Evolutionary conservation across 2,888 invertebrate genomes (phyloP), one percentile per base, ranked within the genome.

Genomic region (Drosophila antonietae): DNA sequence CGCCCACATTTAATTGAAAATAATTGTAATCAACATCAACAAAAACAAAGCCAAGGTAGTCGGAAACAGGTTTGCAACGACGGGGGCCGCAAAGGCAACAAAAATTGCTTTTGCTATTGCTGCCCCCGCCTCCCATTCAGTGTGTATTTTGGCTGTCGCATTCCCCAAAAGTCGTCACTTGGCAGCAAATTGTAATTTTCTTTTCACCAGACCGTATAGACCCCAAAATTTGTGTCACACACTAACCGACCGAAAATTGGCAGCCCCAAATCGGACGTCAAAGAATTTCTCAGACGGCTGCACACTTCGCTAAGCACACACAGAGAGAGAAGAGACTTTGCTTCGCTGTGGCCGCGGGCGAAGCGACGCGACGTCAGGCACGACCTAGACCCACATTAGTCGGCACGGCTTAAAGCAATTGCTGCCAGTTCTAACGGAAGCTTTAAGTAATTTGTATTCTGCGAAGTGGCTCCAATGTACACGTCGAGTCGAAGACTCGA

Each of bases 1-100:
- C 58, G 58, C 65, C 63, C 63, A 37, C 66, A 76, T 61, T 69
- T 64, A 76, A 78, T 82, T 82, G 68, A 84, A 78, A 76, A 83
- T 83, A 78, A 74, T 80, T 83, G 85, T 83, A 73, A 88, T 83
- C 83, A 77, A 77, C 88, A 70, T 57, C 57, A 70, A 78, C 78
- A 70, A 65, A 77, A 88, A 83, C 76, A 88, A 85, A 85, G 81
- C 84, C 84, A 85, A 85, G 84, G 84, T 85, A 73, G 75, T 75
- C 87, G 81, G 83, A 86, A 88, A 88, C 88, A 59, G 75, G 88
- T 86, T 88, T 75, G 53, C 47, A 73, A 37, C 55, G n/a, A 61
- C 41, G 60, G 72, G 56, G 49, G 56, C 39, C 43, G 63, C 51
- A 47, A 51, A 53, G 63, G 47, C 63, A 18, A 6, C 15, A 49